These are phyloP conservation scores for Epinephelus coioides DNA, from an alignment of 2,797 vertebrate genomes.

Conservation along the genomic window DNA sequence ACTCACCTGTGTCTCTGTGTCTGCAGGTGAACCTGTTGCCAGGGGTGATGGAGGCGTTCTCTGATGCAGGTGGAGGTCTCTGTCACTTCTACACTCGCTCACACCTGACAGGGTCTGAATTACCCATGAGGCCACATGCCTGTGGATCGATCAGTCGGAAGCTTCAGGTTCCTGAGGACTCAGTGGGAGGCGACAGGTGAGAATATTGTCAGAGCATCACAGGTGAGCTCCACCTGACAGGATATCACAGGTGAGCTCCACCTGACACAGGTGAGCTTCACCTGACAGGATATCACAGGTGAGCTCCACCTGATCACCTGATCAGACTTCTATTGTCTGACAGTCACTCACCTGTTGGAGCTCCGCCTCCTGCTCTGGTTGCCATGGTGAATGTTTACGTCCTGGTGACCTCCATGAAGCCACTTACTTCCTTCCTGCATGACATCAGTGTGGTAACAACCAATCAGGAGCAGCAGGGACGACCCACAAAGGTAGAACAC, in stretches of 20 bases:
- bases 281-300: too few relatives aligned
- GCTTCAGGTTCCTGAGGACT: constrained; percentile 4
- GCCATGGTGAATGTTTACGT: constrained; percentile 91
- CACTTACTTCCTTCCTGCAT: constrained; percentile 92
- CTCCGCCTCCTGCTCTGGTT: constrained; percentile 80
- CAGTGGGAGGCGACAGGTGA: constrained; percentile 42
- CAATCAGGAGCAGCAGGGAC: constrained; percentile 83
- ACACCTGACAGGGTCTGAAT: constrained; percentile 78
- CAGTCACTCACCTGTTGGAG: constrained; percentile 44
- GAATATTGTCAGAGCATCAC: not conserved
- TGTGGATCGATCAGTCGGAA: constrained; percentile 59
- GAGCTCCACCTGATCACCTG: not conserved
- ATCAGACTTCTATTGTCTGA: constrained; percentile 13
- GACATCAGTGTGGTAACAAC: constrained; percentile 86
- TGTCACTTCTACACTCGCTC: constrained; percentile 83
- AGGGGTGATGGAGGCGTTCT: constrained; percentile 88
- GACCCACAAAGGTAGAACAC: constrained; percentile 86
- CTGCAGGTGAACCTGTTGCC: constrained; percentile 92
- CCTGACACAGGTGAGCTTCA: too few relatives aligned
- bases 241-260: constrained; percentile 37
- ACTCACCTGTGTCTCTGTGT: constrained; percentile 34
- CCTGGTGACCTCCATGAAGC: constrained; percentile 91
- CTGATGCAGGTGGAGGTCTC: constrained; percentile 87
- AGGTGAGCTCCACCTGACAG: constrained; percentile 35
- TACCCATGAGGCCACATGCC: constrained; percentile 63